These are phyloP conservation scores for Acromyrmex heyeri DNA, from an alignment of 1,140 invertebrate genomes.

Conservation along the genomic window DNA sequence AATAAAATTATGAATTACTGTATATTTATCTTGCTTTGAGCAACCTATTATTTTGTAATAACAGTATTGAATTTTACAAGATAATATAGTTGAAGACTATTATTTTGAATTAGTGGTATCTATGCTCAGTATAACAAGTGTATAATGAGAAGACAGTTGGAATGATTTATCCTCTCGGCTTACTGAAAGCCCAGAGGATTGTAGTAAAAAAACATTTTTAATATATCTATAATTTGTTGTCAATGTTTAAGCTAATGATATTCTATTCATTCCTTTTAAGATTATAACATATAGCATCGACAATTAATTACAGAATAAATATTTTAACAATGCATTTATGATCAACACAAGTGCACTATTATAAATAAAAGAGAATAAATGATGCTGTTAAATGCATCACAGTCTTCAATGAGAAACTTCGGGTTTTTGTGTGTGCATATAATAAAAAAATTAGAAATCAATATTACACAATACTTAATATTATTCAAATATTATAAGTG, in stretches of 20 bases:
- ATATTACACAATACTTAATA: slow-evolving; percentile 8
- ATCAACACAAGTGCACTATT: slow-evolving; percentile 1
- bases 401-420: slow-evolving; percentile 39
- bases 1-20: slow-evolving; percentile 46
- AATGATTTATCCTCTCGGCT: slow-evolving; percentile 27
- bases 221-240: slow-evolving; percentile 27
- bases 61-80: slow-evolving; percentile 9
- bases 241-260: slow-evolving; percentile 12
- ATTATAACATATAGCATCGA: slow-evolving; percentile 2
- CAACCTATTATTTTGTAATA: not conserved
- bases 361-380: slow-evolving; percentile 22
- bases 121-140: slow-evolving; percentile 25
- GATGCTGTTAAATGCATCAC: slow-evolving; percentile 59
- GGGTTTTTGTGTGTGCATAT: not conserved
- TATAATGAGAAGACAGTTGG: slow-evolving; percentile 31
- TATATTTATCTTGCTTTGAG: not conserved
- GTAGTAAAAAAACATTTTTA: slow-evolving; percentile 17
- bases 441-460: slow-evolving; percentile 21
- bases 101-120: not conserved
- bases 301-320: slow-evolving; percentile 40
- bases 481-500: slow-evolving; percentile 11
- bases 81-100: not conserved
- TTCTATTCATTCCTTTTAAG: not conserved
- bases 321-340: slow-evolving; percentile 6
- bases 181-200: not conserved